Percentiles rank a stretch among this genome's conserved stretches.
These are phyloP conservation scores for Nannoperca australis DNA, from an alignment of 2,797 vertebrate genomes.

Conservation along the genomic window DNA sequence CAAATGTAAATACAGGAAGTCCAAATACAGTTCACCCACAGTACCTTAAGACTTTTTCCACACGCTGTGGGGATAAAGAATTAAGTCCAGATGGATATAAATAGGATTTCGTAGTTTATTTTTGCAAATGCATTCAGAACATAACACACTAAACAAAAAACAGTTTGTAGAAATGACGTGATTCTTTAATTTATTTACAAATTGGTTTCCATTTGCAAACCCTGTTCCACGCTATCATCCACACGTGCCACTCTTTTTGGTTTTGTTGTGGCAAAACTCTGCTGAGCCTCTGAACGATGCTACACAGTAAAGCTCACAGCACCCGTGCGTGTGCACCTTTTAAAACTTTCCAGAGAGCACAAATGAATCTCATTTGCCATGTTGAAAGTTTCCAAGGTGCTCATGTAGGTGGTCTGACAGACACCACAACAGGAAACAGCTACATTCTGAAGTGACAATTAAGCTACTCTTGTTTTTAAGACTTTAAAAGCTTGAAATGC, in stretches of 20 bases:
- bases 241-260: not conserved
- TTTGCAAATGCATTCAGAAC: conserved; percentile 3
- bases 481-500: too few relatives aligned
- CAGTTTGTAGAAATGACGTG: not conserved
- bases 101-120: not conserved
- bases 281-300: not conserved
- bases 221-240: not conserved
- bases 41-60: conserved; percentile 10
- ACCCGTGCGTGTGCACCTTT: conserved; percentile 2
- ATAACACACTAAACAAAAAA: not conserved
- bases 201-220: not conserved
- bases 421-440: conserved; percentile 63
- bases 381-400: conserved; percentile 27
- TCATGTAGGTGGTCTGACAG: conserved; percentile 14
- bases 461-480: not conserved
- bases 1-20: conserved; percentile 7
- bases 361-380: conserved; percentile 40
- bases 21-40: conserved; percentile 14
- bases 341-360: conserved; percentile 50
- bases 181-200: not conserved
- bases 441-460: not conserved
- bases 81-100: conserved; percentile 27
- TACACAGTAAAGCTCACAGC: conserved; percentile 3
- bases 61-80: conserved; percentile 17
- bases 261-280: conserved; percentile 25